Base-by-base conservation (phyloP, 2,797 vertebrate species). In the Taeniopygia guttata region DNA sequence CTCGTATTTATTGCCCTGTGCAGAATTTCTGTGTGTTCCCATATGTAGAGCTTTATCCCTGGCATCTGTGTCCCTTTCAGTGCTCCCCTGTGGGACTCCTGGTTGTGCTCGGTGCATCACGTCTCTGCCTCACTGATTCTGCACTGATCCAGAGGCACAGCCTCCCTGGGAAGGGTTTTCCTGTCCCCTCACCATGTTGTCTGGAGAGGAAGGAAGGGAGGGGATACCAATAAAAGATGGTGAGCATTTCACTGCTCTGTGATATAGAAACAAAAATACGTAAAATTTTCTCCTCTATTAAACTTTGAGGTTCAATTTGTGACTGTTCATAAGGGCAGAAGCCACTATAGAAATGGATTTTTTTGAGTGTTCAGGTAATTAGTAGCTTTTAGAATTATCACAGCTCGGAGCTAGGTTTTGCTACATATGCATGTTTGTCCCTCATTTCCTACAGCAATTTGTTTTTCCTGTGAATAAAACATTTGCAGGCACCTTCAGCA, bases 371-470 rank as follows among this genome's bases (percentile, higher is more conserved):
- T 83, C 20, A 36, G 23, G 64, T 85, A 75, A 68, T 59, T 45
- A 64, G 14, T 74, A 1, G 0, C 29, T 83, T 85, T 58, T 58
- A 83, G 72, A 77, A 22, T 70, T 63, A n/a, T 29, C 12, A 38
- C 11, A 63, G 8, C 11, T 75, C 42, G 56, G 51, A 77, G 15
- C 27, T 40, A 12, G 7, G 20, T 26, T 90, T 72, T 15, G 4
- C 17, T 36, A 10, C 5, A 48, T 1, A 7, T 29, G 4, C 3
- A 0, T 18, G 9, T 36, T 70, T 26, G 5, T 45, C 26, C 48
- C 23, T 52, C 8, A 21, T 48, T 92, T 90, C 46, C 32, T 66
- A 5, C 25, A n/a, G 9, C 18, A 70, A 3, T 11, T 52, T 66
- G 26, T 5, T 54, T 73, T 82, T 25, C 30, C 52, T 26, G 46